phyloP scores from a whole-genome alignment of 2,797 vertebrate genomes.

The Lophotriccus pileatus region DNA sequence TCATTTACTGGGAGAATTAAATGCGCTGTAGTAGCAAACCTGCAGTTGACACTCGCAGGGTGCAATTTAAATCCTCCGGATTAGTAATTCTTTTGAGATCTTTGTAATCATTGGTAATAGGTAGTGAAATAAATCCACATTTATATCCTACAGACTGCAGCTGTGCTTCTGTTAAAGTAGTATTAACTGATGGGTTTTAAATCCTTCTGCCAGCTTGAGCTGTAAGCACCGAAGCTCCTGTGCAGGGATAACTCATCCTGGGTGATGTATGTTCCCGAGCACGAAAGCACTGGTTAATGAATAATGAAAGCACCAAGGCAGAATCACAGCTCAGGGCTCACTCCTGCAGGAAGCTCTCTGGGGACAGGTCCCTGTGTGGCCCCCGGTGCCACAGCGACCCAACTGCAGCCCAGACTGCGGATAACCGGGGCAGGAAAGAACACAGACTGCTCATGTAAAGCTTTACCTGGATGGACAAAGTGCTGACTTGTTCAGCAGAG shows the following conservation, averaged over 20 bases:
- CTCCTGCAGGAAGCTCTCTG: background rate
- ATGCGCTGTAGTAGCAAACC: conserved; percentile 35
- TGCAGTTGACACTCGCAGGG: conserved; percentile 42
- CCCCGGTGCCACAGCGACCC: background rate
- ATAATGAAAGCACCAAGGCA: conserved; percentile 27
- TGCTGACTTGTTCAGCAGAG: background rate
- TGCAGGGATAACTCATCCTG: conserved; percentile 5
- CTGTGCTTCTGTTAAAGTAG: conserved; percentile 41
- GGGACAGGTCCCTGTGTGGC: background rate
- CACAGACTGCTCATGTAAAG: background rate
- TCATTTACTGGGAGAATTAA: conserved; percentile 45
- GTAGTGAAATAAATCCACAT: conserved; percentile 61
- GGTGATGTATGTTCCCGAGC: background rate
- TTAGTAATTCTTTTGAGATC: conserved; percentile 64
- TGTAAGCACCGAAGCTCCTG: background rate
- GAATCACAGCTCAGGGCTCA: background rate
- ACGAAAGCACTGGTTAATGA: background rate
- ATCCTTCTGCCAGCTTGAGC: conserved; percentile 39
- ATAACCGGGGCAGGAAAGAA: background rate
- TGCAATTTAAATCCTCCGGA: conserved; percentile 43
- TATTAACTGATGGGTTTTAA: conserved; percentile 36
- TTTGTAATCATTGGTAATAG: conserved; percentile 57
- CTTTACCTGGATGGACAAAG: background rate
- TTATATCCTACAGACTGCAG: conserved; percentile 52
- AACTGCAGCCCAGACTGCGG: fast-evolving